These are phyloP conservation scores for Pseudonaja textilis DNA, from an alignment of 2,113 vertebrate genomes.

Conservation along the genomic window DNA sequence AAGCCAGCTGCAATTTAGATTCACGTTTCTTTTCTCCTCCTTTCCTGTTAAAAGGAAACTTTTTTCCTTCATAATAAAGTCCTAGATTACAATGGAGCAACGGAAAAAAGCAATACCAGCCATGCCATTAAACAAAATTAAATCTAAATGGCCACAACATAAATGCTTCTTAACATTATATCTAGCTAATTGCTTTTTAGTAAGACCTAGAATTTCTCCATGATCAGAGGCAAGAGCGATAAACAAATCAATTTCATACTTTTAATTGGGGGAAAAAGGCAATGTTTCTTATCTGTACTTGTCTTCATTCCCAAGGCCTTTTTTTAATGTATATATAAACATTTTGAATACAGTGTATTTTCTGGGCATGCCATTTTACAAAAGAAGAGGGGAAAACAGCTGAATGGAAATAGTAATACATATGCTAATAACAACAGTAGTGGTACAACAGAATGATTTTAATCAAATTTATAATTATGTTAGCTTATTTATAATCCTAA, in stretches of 20 bases:
- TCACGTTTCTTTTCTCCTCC: not conserved
- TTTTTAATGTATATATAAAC: no score
- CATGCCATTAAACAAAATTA: not conserved
- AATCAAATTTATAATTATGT: no score
- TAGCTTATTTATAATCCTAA: no score
- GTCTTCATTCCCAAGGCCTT: not conserved
- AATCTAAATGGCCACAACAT: not conserved
- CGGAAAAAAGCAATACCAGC: not conserved
- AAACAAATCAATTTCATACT: not conserved
- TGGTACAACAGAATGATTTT: no score
- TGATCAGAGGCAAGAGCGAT: not conserved
- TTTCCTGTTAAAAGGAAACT: not conserved
- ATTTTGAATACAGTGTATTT: no score
- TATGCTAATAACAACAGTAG: no score
- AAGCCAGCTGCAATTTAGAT: not conserved
- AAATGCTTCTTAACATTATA: not conserved
- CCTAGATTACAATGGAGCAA: not conserved
- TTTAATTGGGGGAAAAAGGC: not conserved
- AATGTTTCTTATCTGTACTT: not conserved
- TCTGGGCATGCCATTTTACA: no score
- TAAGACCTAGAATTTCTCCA: not conserved
- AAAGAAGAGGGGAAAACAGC: no score
- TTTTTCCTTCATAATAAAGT: not conserved
- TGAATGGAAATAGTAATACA: no score
- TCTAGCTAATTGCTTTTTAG: not conserved